phyloP scores from a whole-genome alignment of 2,113 vertebrate genomes.

The Myxocyprinus asiaticus region DNA sequence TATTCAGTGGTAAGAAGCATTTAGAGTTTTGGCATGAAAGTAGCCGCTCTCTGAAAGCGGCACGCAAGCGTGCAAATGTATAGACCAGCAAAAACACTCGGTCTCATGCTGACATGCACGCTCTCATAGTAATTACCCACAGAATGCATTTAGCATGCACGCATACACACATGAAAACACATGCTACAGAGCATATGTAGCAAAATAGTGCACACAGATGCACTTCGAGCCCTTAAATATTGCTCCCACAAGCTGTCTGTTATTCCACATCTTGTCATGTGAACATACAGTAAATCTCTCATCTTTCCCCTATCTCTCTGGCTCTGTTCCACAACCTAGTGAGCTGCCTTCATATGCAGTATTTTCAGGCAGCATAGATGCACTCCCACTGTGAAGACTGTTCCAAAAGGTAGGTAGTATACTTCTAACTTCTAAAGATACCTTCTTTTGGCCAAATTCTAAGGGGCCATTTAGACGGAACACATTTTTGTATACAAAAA shows the following conservation, averaged over 20 bases:
- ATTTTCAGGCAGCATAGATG: too few relatives aligned
- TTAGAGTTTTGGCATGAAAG: constrained; percentile 3
- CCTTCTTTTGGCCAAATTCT: too few relatives aligned
- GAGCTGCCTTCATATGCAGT: too few relatives aligned
- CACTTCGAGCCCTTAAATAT: constrained; percentile 28
- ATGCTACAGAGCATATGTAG: constrained; percentile 11
- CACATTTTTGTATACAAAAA: too few relatives aligned
- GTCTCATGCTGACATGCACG: constrained; percentile 20
- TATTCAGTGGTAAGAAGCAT: constrained; percentile 10
- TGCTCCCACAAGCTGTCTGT: constrained; percentile 4
- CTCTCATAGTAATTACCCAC: constrained; percentile 26
- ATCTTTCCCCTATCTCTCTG: constrained; percentile 3
- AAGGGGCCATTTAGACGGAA: too few relatives aligned
- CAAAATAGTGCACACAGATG: constrained; percentile 11
- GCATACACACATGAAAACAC: constrained; percentile 21
- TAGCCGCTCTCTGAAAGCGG: neutral
- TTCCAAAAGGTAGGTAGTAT: too few relatives aligned
- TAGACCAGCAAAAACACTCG: constrained; percentile 48
- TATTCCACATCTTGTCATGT: neutral
- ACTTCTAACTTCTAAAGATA: too few relatives aligned
- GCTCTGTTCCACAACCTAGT: too few relatives aligned
- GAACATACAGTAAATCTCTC: neutral
- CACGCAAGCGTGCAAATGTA: constrained; percentile 44
- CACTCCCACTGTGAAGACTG: too few relatives aligned
- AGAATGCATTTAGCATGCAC: constrained; percentile 32